phyloP scores from a whole-genome alignment of 2,797 vertebrate species.

The Spheniscus humboldti region DNA sequence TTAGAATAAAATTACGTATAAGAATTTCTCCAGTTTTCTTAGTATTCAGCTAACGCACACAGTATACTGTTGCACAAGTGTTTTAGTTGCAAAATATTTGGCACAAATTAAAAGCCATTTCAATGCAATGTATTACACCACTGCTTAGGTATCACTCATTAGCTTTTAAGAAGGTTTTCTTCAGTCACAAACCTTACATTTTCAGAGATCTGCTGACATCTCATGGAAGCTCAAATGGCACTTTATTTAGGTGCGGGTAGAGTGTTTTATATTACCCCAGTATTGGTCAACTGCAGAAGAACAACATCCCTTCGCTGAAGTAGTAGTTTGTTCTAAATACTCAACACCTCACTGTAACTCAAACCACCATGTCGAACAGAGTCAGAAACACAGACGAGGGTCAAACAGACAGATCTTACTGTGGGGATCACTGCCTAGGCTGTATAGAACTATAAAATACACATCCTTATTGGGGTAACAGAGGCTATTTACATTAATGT shows the following conservation, averaged over 20 bases:
- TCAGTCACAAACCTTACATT: not conserved
- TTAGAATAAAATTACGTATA: not conserved
- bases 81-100: not conserved
- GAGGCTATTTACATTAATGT: not conserved
- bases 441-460: not conserved
- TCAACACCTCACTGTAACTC: not conserved
- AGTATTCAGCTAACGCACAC: not conserved
- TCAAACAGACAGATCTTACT: not conserved
- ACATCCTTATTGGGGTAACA: not conserved
- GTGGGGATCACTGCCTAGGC: too few species aligned
- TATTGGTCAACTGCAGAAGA: not conserved
- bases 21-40: not conserved
- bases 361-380: not conserved
- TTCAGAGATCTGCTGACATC: not conserved
- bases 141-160: not conserved
- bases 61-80: not conserved
- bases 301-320: not conserved
- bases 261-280: not conserved
- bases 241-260: not conserved
- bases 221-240: not conserved
- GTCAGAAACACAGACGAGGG: not conserved
- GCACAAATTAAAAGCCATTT: not conserved
- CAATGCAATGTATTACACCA: not conserved
- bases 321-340: not conserved
- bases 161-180: not conserved